Conservation (phyloP, 1,140 invertebrate species). For the Magallana ariakensis region DNA sequence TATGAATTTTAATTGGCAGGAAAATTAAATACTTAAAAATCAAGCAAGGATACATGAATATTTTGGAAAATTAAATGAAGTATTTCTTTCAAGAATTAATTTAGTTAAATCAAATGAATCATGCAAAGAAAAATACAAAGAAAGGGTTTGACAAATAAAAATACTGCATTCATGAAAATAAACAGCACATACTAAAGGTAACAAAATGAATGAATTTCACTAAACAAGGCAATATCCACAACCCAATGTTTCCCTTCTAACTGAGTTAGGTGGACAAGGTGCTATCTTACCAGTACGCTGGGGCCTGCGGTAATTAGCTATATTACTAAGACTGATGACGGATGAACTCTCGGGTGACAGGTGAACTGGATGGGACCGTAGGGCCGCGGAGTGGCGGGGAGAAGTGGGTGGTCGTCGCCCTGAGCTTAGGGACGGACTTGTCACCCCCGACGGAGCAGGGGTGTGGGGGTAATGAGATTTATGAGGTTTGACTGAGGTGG, state of each 20-base stretch:
- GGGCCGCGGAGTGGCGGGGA: slow-evolving; percentile 65
- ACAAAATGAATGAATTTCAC: background rate
- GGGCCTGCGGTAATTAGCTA: slow-evolving; percentile 90
- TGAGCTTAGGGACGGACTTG: slow-evolving; percentile 81
- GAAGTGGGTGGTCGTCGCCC: slow-evolving; percentile 84
- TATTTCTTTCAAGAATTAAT: background rate
- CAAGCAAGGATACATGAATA: background rate
- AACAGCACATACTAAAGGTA: slow-evolving; percentile 14
- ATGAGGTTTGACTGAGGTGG: slow-evolving; percentile 88
- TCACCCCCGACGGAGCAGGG: slow-evolving; percentile 65
- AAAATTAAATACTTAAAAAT: slow-evolving; percentile 1
- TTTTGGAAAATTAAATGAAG: too few relatives aligned
- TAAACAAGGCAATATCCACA: background rate
- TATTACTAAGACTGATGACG: slow-evolving; percentile 93
- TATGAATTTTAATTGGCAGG: too few relatives aligned
- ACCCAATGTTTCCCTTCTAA: background rate
- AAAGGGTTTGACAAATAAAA: slow-evolving; percentile 29
- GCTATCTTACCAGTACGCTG: slow-evolving; percentile 86
- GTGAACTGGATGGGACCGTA: slow-evolving; percentile 89
- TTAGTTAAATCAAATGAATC: background rate
- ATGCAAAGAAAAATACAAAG: slow-evolving; percentile 36
- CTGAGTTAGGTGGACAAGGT: slow-evolving; percentile 23
- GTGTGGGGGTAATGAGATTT: slow-evolving; percentile 75
- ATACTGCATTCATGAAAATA: background rate
- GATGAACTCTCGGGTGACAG: slow-evolving; percentile 96